phyloP scores from a whole-genome alignment of 2,113 vertebrate genomes.

The Syngnathus scovelli region DNA sequence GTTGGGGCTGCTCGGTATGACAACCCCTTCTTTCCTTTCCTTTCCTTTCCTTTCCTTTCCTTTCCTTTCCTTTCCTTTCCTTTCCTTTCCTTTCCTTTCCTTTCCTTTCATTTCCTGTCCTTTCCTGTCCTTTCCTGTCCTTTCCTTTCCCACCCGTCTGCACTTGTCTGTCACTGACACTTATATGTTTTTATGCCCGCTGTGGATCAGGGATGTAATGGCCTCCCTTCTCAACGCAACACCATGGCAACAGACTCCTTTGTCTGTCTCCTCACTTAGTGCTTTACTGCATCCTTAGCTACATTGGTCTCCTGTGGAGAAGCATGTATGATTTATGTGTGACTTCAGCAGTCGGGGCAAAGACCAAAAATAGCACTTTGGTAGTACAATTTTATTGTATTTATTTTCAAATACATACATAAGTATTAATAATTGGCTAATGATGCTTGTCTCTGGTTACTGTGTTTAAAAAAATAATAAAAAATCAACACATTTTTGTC shows the following conservation, averaged over 20 bases:
- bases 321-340: conserved; percentile 31
- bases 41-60: no score
- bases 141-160: no score
- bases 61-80: no score
- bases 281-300: conserved; percentile 21
- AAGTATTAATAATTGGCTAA: background rate
- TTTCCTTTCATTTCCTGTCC: background rate
- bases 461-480: no score
- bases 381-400: no score
- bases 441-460: no score
- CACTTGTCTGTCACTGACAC: conserved; percentile 8
- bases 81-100: no score
- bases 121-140: no score
- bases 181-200: conserved; percentile 8
- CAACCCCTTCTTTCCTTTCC: background rate
- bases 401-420: no score
- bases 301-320: conserved; percentile 26
- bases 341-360: conserved; percentile 22
- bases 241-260: conserved; percentile 44
- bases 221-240: conserved; percentile 6
- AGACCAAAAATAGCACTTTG: background rate
- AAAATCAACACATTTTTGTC: no score
- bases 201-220: background rate
- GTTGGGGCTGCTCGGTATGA: background rate
- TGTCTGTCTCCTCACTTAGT: conserved; percentile 19